phyloP scores from a whole-genome alignment of 2,797 vertebrate species.

The Microctenopoma stevenorrisi region DNA sequence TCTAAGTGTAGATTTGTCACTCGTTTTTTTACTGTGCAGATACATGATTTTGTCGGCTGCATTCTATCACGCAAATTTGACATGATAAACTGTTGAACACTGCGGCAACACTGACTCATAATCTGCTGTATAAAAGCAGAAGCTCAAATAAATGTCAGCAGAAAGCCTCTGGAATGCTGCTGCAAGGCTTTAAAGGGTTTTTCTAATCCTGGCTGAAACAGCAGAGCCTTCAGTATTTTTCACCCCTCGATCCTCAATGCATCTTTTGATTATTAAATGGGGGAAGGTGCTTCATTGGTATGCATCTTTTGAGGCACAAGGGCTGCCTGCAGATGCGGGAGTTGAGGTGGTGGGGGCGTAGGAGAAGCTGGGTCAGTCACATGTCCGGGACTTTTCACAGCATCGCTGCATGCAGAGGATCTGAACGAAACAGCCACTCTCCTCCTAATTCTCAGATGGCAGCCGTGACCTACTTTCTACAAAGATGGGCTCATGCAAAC shows the following conservation, averaged over 20 bases:
- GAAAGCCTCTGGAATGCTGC: slow-evolving; percentile 44
- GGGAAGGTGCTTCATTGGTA: slow-evolving; percentile 78
- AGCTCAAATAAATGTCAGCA: slow-evolving; percentile 65
- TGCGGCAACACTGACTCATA: slow-evolving; percentile 49
- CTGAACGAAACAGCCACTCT: slow-evolving; percentile 63
- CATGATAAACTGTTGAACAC: slow-evolving; percentile 56
- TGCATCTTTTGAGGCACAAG: slow-evolving; percentile 73
- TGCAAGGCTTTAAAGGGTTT: slow-evolving; percentile 54
- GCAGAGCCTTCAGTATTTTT: slow-evolving; percentile 66
- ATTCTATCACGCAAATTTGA: slow-evolving; percentile 44
- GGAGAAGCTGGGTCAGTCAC: slow-evolving; percentile 75
- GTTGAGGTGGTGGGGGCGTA: slow-evolving; percentile 54
- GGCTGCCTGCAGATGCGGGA: slow-evolving; percentile 67
- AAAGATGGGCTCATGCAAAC: slow-evolving; percentile 83
- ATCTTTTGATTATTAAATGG: slow-evolving; percentile 81
- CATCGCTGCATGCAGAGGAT: slow-evolving; percentile 59
- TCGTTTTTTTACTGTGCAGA: not conserved
- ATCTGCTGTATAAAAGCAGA: slow-evolving; percentile 60
- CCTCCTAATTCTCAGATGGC: slow-evolving; percentile 81
- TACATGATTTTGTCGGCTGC: slow-evolving; percentile 13
- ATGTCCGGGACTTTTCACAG: slow-evolving; percentile 65
- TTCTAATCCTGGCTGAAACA: slow-evolving; percentile 69
- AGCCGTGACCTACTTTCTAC: slow-evolving; percentile 83
- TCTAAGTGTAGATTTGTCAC: too few relatives aligned
- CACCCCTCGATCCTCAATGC: slow-evolving; percentile 76